These are phyloP conservation scores for Sarcophaga subvicina DNA, from an alignment of 2,888 invertebrate genomes.

Conservation along the genomic window DNA sequence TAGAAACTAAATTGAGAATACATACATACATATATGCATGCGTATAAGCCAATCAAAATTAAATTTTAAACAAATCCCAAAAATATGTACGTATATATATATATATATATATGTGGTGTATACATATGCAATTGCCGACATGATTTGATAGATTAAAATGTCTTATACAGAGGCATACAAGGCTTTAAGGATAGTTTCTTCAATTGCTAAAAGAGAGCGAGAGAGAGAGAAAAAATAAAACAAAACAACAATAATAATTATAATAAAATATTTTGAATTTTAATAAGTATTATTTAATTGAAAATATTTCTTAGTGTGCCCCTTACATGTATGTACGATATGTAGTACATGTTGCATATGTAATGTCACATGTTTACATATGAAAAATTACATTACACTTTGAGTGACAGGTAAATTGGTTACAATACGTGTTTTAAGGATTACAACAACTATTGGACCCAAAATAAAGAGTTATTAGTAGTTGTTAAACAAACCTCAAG, in stretches of 20 bases:
- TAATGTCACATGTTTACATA: not conserved
- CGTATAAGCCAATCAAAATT: conserved; percentile 31
- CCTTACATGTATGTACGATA: not conserved
- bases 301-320: not conserved
- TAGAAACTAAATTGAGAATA: not conserved
- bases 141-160: not conserved
- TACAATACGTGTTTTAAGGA: not conserved
- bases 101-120: no score
- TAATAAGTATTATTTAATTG: not conserved
- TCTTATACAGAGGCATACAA: not conserved
- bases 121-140: not conserved
- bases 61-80: conserved; percentile 28
- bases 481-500: conserved; percentile 55
- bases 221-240: no score
- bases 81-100: not conserved
- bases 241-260: not conserved
- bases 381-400: not conserved
- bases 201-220: no score
- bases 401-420: conserved; percentile 31
- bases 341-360: not conserved
- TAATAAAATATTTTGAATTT: not conserved
- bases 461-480: conserved; percentile 43
- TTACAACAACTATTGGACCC: not conserved
- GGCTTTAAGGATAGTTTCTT: not conserved
- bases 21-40: not conserved